Conservation (phyloP, 2,113 vertebrate genomes). For the Gambusia affinis region DNA sequence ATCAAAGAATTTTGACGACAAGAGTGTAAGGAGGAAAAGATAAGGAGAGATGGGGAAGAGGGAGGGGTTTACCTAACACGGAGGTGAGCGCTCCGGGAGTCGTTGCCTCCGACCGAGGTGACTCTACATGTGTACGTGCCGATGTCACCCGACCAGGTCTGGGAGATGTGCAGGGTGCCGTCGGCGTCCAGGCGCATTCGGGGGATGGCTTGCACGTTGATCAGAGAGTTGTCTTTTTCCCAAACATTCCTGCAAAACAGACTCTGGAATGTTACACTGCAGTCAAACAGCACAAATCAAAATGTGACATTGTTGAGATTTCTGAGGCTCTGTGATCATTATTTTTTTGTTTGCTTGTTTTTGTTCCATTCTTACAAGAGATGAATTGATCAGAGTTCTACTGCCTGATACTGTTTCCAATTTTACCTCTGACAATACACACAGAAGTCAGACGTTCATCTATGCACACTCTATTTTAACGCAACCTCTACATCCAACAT, state of each 20-base stretch:
- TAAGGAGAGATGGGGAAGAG: not conserved
- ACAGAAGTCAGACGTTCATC: too few relatives aligned
- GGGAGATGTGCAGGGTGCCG: constrained; percentile 94
- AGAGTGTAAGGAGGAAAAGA: not conserved
- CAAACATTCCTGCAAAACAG: constrained; percentile 85
- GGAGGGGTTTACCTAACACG: constrained; percentile 85
- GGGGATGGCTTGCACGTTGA: constrained; percentile 82
- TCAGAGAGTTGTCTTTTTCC: constrained; percentile 88
- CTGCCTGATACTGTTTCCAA: too few relatives aligned
- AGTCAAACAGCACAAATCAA: not conserved
- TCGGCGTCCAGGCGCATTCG: constrained; percentile 85
- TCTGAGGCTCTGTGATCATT: not conserved
- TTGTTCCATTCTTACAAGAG: not conserved
- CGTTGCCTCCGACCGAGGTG: constrained; percentile 91
- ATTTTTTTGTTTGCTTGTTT: not conserved
- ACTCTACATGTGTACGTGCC: constrained; percentile 95
- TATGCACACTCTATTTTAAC: too few relatives aligned
- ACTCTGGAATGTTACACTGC: not conserved
- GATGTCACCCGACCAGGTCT: constrained; percentile 98
- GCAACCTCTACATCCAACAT: too few relatives aligned
- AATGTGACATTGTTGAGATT: not conserved
- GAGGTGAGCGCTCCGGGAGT: constrained; percentile 91
- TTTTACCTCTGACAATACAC: too few relatives aligned
- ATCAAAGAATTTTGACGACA: constrained; percentile 1
- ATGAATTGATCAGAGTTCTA: too few relatives aligned